Evolutionary conservation across 2,113 vertebrate genomes (phyloP).

Genomic region (Albula goreensis): DNA sequence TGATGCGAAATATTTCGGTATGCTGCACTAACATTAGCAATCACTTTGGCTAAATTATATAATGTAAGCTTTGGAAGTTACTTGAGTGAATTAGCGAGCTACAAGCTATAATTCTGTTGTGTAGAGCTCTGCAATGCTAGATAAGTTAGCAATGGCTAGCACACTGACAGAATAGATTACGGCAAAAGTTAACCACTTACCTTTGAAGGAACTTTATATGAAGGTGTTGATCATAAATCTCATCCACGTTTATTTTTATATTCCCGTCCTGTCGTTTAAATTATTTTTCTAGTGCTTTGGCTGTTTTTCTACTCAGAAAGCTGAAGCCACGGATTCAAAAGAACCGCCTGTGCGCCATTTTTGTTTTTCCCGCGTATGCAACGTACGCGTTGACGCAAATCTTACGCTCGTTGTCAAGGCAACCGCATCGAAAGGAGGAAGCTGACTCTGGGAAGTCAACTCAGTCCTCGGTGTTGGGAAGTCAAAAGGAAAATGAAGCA

Average conservation of each 20-base stretch:
- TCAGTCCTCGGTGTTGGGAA: no score
- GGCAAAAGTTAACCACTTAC: not conserved
- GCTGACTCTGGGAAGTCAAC: no score
- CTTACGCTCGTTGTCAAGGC: conserved; percentile 4
- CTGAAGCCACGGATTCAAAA: not conserved
- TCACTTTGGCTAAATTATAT: no score
- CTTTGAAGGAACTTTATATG: conserved; percentile 1
- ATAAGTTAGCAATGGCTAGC: not conserved
- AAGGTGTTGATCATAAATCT: not conserved
- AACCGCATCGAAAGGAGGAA: no score
- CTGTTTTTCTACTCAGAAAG: not conserved
- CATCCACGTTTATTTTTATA: not conserved
- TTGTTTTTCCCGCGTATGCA: conserved; percentile 44
- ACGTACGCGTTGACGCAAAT: conserved; percentile 24
- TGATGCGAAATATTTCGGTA: no score
- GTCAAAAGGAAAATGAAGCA: no score
- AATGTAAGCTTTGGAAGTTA: not conserved
- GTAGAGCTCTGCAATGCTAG: not conserved
- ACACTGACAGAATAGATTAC: not conserved
- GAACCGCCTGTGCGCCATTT: conserved; percentile 28
- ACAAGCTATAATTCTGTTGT: not conserved
- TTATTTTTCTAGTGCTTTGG: not conserved
- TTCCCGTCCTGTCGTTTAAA: not conserved
- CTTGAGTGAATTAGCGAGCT: not conserved
- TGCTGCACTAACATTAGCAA: no score